Conservation (phyloP, 2,888 invertebrate genomes). For the Cyaniris semiargus region DNA sequence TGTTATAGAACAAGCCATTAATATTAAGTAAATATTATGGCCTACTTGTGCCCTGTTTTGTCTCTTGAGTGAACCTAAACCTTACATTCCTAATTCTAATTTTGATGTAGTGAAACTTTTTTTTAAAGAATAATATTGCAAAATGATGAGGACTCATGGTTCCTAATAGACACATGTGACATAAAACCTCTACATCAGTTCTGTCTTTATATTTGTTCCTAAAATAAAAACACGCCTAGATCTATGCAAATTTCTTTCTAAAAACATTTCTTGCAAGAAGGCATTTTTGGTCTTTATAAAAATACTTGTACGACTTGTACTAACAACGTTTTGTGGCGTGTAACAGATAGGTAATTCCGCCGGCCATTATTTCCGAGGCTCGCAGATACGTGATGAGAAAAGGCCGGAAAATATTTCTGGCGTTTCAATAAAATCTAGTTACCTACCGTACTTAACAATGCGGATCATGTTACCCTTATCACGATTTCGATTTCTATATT, state of each 20-base stretch:
- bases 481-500: slow-evolving; percentile 18
- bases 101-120: no score
- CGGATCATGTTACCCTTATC: slow-evolving; percentile 20
- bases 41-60: no score
- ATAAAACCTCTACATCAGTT: no score
- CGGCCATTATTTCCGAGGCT: not conserved
- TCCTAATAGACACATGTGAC: no score
- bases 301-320: not conserved
- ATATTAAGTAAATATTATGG: no score
- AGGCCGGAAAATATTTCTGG: slow-evolving; percentile 13
- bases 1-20: no score
- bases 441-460: slow-evolving; percentile 28
- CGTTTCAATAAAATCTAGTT: slow-evolving; percentile 29
- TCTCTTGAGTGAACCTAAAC: no score
- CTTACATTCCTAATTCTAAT: no score
- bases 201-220: no score
- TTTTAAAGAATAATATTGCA: no score
- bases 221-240: no score
- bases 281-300: not conserved
- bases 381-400: slow-evolving; percentile 18
- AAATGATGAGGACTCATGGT: no score
- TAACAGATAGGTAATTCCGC: slow-evolving; percentile 10
- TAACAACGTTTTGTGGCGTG: slow-evolving; percentile 5
- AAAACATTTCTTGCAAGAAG: not conserved
- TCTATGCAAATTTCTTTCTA: not conserved